A percentile compares a stretch with the other conserved stretches of the same genome.
phyloP scores from a whole-genome alignment of 2,888 invertebrate genomes.

The Pollenia angustigena region DNA sequence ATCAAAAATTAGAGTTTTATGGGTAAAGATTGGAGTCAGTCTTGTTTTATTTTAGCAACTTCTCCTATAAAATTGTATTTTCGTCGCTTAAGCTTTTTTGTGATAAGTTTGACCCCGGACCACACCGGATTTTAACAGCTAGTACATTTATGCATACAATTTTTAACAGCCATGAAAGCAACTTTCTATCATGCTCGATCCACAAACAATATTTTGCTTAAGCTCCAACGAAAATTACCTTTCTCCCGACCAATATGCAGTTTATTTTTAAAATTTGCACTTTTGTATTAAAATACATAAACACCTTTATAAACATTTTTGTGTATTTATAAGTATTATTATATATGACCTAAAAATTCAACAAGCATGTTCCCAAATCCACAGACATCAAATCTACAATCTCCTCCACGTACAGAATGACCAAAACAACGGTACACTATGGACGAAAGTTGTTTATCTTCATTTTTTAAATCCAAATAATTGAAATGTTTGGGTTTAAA shows the following conservation, averaged over 20 bases:
- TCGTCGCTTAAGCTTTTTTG: no score
- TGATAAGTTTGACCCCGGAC: no score
- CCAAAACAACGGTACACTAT: constrained; percentile 39
- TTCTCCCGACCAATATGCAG: not conserved
- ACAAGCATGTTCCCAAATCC: constrained; percentile 44
- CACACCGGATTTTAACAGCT: no score
- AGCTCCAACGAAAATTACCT: not conserved
- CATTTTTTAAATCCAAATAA: constrained; percentile 36
- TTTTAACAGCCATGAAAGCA: no score
- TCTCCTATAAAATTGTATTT: no score
- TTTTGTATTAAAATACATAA: not conserved
- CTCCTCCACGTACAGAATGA: not conserved
- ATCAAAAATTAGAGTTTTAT: no score
- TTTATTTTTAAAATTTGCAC: not conserved
- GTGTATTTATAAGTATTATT: constrained; percentile 1
- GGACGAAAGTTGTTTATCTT: constrained; percentile 61
- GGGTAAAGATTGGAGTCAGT: no score
- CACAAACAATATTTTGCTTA: no score
- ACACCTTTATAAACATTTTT: not conserved
- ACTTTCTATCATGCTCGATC: no score
- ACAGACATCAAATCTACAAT: not conserved
- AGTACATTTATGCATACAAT: no score
- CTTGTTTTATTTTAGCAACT: no score
- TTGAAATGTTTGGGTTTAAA: constrained; percentile 8
- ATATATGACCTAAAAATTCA: constrained; percentile 65